Base-by-base conservation (phyloP, 2,113 vertebrate genomes). In the Monarcha castaneiventris region DNA sequence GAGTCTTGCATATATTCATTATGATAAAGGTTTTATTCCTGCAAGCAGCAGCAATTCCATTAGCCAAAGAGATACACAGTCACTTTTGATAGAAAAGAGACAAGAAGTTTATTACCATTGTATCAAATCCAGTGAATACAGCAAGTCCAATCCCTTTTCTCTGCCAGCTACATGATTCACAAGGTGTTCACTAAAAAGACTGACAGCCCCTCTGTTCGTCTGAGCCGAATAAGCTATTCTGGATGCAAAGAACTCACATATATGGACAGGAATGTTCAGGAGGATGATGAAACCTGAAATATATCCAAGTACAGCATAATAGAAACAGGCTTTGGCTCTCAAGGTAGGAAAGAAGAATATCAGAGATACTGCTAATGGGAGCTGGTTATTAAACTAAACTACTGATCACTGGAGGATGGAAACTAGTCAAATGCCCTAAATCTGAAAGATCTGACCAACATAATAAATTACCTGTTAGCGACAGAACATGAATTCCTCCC, bases 131-230 rank as follows among this genome's bases (percentile, higher is more conserved):
- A 94, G 92, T 76, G 56, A 86, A 90, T 75, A 58, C 12, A 92
- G 49, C 52, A 89, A 92, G 82, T 78, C 82, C 73, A 94, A 32
- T 68, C 66, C 35, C 58, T 27, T 75, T 92, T 69, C 62, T 82
- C 63, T 95, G 93, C 85, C 93, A 95, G 77, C 66, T 87, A 27
- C 73, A 72, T 93, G 90, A 96, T 95, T 97, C 93, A 94, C 92
- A 95, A 95, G 86, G 92, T 97, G 94, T 68, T 90, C 18, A 0
- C 66, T 75, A 85, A 82, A 37, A 74, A 84, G 66, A 89, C 56
- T 95, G 94, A 93, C 94, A 96, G 62, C 11, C 44, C 11, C 0
- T 4, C 63, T 78, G 68, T 55, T 84, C 71, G 61, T 76, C 51
- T 96, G 87, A n/a, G 66, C 90, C 1, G 37, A 86, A 68, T 29